Conservation (phyloP, 1,140 invertebrate species). For the Palaemon carinicauda region DNA sequence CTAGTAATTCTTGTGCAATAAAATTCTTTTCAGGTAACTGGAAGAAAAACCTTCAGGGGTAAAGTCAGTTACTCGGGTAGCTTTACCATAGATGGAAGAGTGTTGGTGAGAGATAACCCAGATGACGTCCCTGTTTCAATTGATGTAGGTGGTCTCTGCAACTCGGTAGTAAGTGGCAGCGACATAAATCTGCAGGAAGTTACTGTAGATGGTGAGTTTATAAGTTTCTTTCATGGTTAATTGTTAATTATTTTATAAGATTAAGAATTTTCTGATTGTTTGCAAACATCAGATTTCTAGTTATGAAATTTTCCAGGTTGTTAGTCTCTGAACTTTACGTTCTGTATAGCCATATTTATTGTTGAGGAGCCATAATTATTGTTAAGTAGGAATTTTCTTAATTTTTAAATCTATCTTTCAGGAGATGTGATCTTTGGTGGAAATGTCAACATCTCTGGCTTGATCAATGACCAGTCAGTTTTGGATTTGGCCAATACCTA, state of each 20-base stretch:
- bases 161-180: not conserved
- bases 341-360: no score
- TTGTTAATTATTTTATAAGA: no score
- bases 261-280: no score
- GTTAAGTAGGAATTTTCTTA: not conserved
- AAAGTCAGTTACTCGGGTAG: not conserved
- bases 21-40: not conserved
- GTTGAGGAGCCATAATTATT: no score
- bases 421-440: constrained; percentile 4
- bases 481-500: not conserved
- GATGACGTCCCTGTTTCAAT: not conserved
- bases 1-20: no score
- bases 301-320: no score
- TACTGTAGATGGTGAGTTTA: not conserved
- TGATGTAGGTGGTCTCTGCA: not conserved
- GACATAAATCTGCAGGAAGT: not conserved
- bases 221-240: not conserved
- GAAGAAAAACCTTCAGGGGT: not conserved
- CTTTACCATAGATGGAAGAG: not conserved
- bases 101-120: not conserved
- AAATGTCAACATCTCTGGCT: not conserved
- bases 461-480: constrained; percentile 5
- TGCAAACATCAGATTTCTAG: no score
- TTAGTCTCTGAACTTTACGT: no score
- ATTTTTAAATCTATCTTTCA: not conserved